Base-by-base conservation (phyloP, 2,113 vertebrate genomes). In the Condylura cristata region DNA sequence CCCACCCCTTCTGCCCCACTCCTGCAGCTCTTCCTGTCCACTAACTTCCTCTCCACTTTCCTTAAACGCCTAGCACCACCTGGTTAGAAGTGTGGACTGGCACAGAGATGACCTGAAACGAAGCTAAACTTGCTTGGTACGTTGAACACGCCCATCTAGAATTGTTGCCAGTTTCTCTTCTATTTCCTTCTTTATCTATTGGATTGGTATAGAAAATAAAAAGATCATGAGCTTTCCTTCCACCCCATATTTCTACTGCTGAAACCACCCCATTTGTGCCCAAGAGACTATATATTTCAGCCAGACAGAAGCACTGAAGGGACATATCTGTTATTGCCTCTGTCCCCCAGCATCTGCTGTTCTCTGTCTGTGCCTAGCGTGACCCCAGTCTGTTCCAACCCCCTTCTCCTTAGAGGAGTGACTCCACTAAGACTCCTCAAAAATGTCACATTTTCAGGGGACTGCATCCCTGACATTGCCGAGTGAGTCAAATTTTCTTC, bases 1-100 rank as follows among this genome's bases (percentile, higher is more conserved):
- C 8, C 53, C 51, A 44, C 60, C n/a, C 10, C 61, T 61, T 13
- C n/a, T 41, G 37, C 71, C 34, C 87, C 32, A 12, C 32, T 79
- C 34, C 56, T 56, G 18, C 32, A 61, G 14, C 41, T 39, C 63
- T 68, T 61, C 46, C 65, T 86, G 34, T 53, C 37, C 58, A 16
- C 13, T 51, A 46, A 66, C 12, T n/a, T n/a, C n/a, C n/a, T n/a
- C n/a, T n/a, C n/a, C n/a, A n/a, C n/a, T 58, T 89, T 71, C 58
- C 75, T 72, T 68, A 70, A 89, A 72, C 72, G 79, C 56, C 18
- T 46, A 39, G 37, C 7, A 39, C 56, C 37, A 66, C 8, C n/a
- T 68, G 61, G 34, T 56, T 24, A 74, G 94, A 86, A 94, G 17
- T 39, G 34, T 44, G 72, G 46, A 61, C 56, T 74, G 84, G 22